These are phyloP conservation scores for Drosophila teissieri DNA, from an alignment of 1,140 invertebrate species.

Conservation along the genomic window DNA sequence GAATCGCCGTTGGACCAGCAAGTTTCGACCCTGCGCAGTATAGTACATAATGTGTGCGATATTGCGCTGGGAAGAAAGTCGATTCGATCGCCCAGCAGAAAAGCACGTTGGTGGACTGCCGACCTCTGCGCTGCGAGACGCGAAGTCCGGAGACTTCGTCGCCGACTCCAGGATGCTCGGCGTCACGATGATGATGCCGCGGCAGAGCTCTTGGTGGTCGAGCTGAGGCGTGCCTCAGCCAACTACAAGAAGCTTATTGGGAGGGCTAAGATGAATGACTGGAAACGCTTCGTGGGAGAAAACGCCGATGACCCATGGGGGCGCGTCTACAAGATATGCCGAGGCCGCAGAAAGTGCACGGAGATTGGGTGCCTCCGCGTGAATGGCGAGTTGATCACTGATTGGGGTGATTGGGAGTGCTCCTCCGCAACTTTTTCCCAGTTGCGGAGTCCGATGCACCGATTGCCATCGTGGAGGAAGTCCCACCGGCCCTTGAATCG, in stretches of 20 bases:
- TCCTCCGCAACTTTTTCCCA: too few species aligned
- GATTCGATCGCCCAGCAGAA: not conserved
- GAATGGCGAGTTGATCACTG: too few species aligned
- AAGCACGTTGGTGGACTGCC: conserved; percentile 17
- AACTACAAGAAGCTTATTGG: conserved; percentile 33
- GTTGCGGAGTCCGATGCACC: too few species aligned
- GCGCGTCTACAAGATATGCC: too few species aligned
- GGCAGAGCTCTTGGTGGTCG: not conserved
- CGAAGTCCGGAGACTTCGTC: conserved; percentile 29
- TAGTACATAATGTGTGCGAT: not conserved
- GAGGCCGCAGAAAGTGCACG: too few species aligned
- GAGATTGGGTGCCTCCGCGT: too few species aligned
- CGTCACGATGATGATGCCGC: not conserved
- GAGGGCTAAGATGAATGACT: conserved; percentile 25
- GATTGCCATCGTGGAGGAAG: too few species aligned
- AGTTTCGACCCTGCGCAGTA: not conserved
- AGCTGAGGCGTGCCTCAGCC: too few species aligned
- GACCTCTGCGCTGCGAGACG: conserved; percentile 3
- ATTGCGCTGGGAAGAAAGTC: not conserved
- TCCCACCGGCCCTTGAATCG: too few species aligned
- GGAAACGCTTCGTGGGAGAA: conserved; percentile 15
- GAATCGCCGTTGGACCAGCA: not conserved
- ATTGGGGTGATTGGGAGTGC: too few species aligned
- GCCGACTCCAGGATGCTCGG: conserved; percentile 15
- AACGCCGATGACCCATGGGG: too few species aligned